Evolutionary conservation across 2,113 vertebrate species (phyloP).

Genomic region (Bostrychus sinensis): DNA sequence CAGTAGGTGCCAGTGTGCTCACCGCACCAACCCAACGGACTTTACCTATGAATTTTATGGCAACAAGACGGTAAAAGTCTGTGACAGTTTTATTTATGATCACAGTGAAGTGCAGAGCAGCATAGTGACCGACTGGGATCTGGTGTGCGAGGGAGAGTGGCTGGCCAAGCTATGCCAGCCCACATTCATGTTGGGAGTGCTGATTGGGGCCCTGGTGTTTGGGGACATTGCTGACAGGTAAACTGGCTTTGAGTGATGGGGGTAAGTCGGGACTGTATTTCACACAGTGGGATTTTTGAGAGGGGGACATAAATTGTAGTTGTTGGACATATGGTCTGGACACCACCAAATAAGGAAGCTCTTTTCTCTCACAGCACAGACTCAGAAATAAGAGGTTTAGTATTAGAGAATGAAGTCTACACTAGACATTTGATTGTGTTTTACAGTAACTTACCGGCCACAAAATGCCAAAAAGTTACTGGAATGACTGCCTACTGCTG

Average conservation of each 20-base stretch:
- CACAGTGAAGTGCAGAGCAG: slow-evolving; percentile 83
- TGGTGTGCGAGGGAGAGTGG: slow-evolving; percentile 92
- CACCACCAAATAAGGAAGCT: neutral
- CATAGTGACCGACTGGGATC: slow-evolving; percentile 89
- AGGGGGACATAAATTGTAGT: neutral
- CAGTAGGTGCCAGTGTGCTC: slow-evolving; percentile 79
- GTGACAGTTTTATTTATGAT: slow-evolving; percentile 85
- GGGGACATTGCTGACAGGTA: slow-evolving; percentile 94
- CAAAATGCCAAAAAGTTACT: too few relatives aligned
- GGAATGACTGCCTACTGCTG: too few relatives aligned
- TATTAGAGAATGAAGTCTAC: too few relatives aligned
- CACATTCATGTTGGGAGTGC: slow-evolving; percentile 90
- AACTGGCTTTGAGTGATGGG: slow-evolving; percentile 7
- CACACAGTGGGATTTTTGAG: neutral
- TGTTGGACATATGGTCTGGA: neutral
- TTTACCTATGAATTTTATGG: slow-evolving; percentile 81
- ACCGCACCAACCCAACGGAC: slow-evolving; percentile 59
- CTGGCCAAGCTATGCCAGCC: slow-evolving; percentile 89
- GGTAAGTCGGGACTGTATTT: neutral
- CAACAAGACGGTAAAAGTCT: slow-evolving; percentile 79
- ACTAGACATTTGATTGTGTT: too few relatives aligned
- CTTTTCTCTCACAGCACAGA: neutral
- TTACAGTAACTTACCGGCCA: too few relatives aligned
- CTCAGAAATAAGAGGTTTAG: neutral
- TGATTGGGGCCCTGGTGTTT: slow-evolving; percentile 89